Percentiles rank a stretch among this genome's conserved stretches.
Evolutionary conservation across 2,113 vertebrate species (phyloP).

Genomic region (rat (Rattus norvegicus)): GRCr8 NC_086021.1:79385501-79386000

Average conservation of each 20-base stretch:
- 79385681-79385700: slow-evolving; percentile 93
- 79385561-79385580: slow-evolving; percentile 7
- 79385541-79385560: slow-evolving; percentile 60
- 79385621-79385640: slow-evolving; percentile 82
- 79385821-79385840: slow-evolving; percentile 90
- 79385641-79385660: slow-evolving; percentile 87
- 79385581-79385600: slow-evolving; percentile 71
- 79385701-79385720: slow-evolving; percentile 96
- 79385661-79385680: slow-evolving; percentile 91
- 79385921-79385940: slow-evolving; percentile 82
- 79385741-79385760: slow-evolving; percentile 91
- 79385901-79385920: slow-evolving; percentile 84
- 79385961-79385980: slow-evolving; percentile 79
- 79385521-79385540: slow-evolving; percentile 70
- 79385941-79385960: slow-evolving; percentile 78
- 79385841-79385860: slow-evolving; percentile 93
- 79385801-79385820: slow-evolving; percentile 91
- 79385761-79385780: slow-evolving; percentile 85
- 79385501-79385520: slow-evolving; percentile 61
- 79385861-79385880: slow-evolving; percentile 87
- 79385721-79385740: slow-evolving; percentile 96
- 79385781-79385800: slow-evolving; percentile 88
- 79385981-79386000: slow-evolving; percentile 79
- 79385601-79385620: slow-evolving; percentile 81
- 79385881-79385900: slow-evolving; percentile 83